phyloP scores from a whole-genome alignment of 2,113 vertebrate species.

The Falco punctatus region DNA sequence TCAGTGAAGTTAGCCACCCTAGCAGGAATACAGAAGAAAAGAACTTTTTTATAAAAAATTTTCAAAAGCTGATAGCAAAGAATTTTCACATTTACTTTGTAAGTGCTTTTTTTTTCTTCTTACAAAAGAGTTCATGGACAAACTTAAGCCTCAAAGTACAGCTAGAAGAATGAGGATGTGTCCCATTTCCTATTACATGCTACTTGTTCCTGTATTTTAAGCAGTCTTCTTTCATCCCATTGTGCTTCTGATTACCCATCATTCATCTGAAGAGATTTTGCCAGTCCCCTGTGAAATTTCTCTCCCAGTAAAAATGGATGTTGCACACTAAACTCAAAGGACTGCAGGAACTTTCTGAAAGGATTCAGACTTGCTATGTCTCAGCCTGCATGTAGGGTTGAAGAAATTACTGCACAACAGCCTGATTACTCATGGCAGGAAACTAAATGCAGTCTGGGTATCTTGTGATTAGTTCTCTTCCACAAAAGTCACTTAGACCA shows the following conservation, averaged over 20 bases:
- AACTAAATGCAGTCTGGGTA: not conserved
- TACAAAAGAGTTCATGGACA: not conserved
- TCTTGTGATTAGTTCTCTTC: not conserved
- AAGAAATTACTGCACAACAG: not conserved
- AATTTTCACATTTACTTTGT: not conserved
- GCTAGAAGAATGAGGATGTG: not conserved
- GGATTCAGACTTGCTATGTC: not conserved
- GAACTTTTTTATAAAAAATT: not conserved
- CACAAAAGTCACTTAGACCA: not conserved
- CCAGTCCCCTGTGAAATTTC: conserved; percentile 14
- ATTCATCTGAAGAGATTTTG: not conserved
- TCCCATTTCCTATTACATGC: not conserved
- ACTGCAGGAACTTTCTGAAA: not conserved
- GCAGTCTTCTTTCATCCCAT: not conserved
- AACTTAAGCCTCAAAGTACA: not conserved
- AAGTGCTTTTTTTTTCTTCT: not conserved
- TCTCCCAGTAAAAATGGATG: not conserved
- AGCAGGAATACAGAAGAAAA: not conserved
- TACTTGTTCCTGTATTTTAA: not conserved
- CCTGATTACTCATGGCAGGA: not conserved
- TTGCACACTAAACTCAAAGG: not conserved
- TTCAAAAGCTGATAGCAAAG: not conserved
- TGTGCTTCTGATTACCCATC: not conserved
- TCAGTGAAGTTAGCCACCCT: not conserved
- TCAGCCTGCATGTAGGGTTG: not conserved